These are phyloP conservation scores for Anniella stebbinsi DNA, from an alignment of 2,797 vertebrate species.

Conservation along the genomic window DNA sequence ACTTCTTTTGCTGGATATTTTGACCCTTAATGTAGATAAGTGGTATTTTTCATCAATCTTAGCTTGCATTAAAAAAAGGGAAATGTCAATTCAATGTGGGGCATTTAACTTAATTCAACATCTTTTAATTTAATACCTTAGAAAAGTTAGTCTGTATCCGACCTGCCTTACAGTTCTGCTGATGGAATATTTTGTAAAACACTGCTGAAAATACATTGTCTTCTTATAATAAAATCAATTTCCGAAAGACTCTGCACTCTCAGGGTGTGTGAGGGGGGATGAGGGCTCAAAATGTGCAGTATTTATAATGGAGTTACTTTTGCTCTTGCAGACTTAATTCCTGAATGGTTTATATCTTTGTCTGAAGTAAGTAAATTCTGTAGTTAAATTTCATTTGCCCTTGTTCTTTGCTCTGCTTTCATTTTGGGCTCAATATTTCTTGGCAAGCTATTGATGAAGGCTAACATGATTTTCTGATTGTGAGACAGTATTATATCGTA, in stretches of 20 bases:
- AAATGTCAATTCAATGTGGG: slow-evolving; percentile 85
- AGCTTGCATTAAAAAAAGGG: slow-evolving; percentile 84
- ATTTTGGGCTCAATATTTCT: slow-evolving; percentile 22
- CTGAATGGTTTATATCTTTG: background rate
- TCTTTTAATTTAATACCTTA: slow-evolving; percentile 88
- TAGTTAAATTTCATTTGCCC: slow-evolving; percentile 23
- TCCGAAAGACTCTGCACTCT: slow-evolving; percentile 45
- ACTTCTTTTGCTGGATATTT: slow-evolving; percentile 83
- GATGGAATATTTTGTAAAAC: slow-evolving; percentile 78
- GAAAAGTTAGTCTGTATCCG: slow-evolving; percentile 79
- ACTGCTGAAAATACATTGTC: slow-evolving; percentile 46
- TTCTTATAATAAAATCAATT: slow-evolving; percentile 53
- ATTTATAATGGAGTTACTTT: slow-evolving; percentile 42
- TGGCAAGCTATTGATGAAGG: background rate
- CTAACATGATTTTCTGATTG: background rate
- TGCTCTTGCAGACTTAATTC: slow-evolving; percentile 45
- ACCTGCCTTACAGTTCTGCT: slow-evolving; percentile 77
- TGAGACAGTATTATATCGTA: background rate
- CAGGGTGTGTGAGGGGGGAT: background rate
- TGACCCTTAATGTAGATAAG: slow-evolving; percentile 99
- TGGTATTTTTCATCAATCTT: slow-evolving; percentile 93
- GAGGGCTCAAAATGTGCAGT: slow-evolving; percentile 14
- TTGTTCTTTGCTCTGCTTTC: slow-evolving; percentile 31
- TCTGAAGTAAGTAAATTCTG: slow-evolving; percentile 23
- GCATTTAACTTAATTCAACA: slow-evolving; percentile 86